Evolutionary conservation across 2,113 vertebrate species (phyloP), one percentile per base, ranked within the genome.

Genomic region (Typhlomys cinereus): DNA sequence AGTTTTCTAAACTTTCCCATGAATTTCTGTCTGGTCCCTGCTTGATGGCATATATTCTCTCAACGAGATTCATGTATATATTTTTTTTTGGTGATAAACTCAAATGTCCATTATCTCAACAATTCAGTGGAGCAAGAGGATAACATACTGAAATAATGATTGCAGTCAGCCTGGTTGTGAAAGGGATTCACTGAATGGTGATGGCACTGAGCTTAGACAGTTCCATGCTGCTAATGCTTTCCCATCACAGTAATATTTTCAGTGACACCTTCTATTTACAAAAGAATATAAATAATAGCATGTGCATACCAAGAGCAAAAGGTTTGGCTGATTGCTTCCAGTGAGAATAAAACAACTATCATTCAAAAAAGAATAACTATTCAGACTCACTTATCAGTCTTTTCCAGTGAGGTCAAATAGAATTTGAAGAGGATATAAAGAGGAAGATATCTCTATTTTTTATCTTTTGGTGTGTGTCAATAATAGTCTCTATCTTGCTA

Each of bases 301-400:
- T 61, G 61, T 88, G n/a, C 13, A 27, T 6, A 62, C 0, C 15
- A 46, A 1, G 25, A 62, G 13, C 36, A 29, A 83, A 83, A 18
- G 2, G 0, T 10, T 85, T 48, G 2, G 11, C 54, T 64, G 8
- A 44, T 41, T 52, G 21, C 4, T 1, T 57, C 36, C 7, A 61
- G 21, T 86, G 64, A 91, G 89, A 44, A 86, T 64, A 69, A 93
- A 94, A 57, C n/a, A 80, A 54, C 15, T 34, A 57, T 46, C 29
- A 27, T 20, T 87, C 29, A 67, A 67, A 92, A 39, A 61, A 71
- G 83, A 64, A 20, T 12, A 66, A 48, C 81, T 81, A 66, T 41
- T 15, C 2, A 75, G 7, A 50, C 1, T 61, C 1, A 70, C 23
- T 86, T 57, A 21, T 80, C 34, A 80, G 64, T 46, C 5, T 74